Evolutionary conservation across 1,140 invertebrate species (phyloP).

Genomic region (Drosophila sp.): DNA sequence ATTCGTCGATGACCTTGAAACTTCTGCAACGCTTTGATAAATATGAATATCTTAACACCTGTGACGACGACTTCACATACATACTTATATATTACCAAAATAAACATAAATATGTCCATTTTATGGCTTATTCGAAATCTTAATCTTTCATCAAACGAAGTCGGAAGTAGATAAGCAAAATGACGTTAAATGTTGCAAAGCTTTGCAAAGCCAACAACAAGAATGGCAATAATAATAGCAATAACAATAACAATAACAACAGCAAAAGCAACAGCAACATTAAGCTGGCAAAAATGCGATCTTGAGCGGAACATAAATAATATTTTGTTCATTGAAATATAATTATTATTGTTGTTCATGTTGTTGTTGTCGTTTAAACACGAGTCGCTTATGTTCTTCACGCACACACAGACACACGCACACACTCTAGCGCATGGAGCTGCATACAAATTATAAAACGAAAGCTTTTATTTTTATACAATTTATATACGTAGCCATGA

Average conservation of each 20-base stretch:
- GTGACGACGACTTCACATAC: slow-evolving; percentile 3
- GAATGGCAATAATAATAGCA: too few species aligned
- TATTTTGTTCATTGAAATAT: slow-evolving; percentile 80
- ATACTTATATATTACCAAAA: too few species aligned
- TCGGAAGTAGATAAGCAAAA: slow-evolving; percentile 55
- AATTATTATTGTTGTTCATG: slow-evolving; percentile 38
- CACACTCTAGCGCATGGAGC: slow-evolving; percentile 61
- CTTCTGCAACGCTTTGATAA: slow-evolving; percentile 9
- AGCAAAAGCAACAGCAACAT: not conserved
- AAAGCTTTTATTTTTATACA: slow-evolving; percentile 81
- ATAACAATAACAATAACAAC: not conserved
- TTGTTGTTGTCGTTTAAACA: slow-evolving; percentile 61
- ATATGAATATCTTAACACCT: slow-evolving; percentile 26
- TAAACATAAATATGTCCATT: not conserved
- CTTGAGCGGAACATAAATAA: slow-evolving; percentile 80
- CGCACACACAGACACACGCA: slow-evolving; percentile 44
- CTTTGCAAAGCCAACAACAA: slow-evolving; percentile 16
- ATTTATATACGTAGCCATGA: slow-evolving; percentile 82
- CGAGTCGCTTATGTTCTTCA: slow-evolving; percentile 78
- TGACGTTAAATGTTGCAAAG: slow-evolving; percentile 15
- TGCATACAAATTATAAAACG: slow-evolving; percentile 81
- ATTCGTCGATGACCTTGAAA: slow-evolving; percentile 24
- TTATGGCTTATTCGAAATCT: slow-evolving; percentile 13
- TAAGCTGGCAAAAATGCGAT: slow-evolving; percentile 59
- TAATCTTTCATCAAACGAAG: slow-evolving; percentile 44